These are phyloP conservation scores for Orthosia gothica DNA, from an alignment of 2,888 invertebrate genomes.

Conservation along the genomic window DNA sequence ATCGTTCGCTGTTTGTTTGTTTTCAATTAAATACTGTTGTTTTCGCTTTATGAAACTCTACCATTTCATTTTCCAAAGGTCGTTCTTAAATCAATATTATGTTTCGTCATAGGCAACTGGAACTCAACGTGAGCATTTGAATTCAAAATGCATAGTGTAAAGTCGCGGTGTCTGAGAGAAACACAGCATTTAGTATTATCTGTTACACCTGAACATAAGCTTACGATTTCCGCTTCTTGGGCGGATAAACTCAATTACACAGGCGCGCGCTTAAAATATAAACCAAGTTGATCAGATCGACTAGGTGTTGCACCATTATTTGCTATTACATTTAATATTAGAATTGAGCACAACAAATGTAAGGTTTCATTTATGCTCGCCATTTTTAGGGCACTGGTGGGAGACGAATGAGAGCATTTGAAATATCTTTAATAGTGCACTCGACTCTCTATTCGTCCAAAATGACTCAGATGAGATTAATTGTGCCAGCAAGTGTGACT, in stretches of 20 bases:
- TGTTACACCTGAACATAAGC: constrained; percentile 9
- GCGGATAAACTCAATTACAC: constrained; percentile 42
- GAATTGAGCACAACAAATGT: constrained; percentile 52
- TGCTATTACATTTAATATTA: constrained; percentile 36
- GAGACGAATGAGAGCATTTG: constrained; percentile 63
- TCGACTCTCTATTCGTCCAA: constrained; percentile 53
- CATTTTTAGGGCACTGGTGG: constrained; percentile 65
- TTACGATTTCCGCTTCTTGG: constrained; percentile 19
- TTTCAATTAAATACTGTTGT: constrained; percentile 46
- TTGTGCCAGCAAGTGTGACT: constrained; percentile 54
- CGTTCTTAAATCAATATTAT: constrained; percentile 18
- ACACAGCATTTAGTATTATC: neutral
- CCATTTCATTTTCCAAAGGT: constrained; percentile 1
- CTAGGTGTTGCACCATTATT: constrained; percentile 33
- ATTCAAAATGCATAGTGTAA: constrained; percentile 4
- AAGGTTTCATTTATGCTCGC: constrained; percentile 48
- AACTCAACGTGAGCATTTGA: neutral
- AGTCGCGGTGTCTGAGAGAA: neutral
- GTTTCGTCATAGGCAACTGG: neutral
- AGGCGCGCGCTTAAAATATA: constrained; percentile 36
- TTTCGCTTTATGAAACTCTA: constrained; percentile 4
- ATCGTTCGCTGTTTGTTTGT: constrained; percentile 59
- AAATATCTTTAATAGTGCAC: constrained; percentile 65
- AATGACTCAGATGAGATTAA: constrained; percentile 62
- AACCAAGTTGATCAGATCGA: constrained; percentile 27